phyloP scores from a whole-genome alignment of 2,797 vertebrate species.

The Chromobotia macracanthus region DNA sequence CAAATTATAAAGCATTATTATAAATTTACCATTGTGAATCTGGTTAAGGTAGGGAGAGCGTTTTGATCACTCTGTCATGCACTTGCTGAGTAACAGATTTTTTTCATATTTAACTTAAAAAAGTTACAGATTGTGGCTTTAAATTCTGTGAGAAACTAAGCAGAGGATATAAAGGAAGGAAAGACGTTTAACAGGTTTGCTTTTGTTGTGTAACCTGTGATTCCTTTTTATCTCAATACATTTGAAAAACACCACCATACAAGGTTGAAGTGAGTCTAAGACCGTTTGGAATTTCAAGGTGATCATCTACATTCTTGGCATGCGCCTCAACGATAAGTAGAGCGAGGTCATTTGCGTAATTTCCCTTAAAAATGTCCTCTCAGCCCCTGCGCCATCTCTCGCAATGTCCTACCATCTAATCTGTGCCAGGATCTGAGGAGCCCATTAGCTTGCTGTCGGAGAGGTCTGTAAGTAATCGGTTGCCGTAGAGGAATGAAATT shows the following conservation, averaged over 20 bases:
- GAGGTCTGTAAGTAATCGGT: constrained; percentile 83
- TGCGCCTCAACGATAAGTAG: constrained; percentile 41
- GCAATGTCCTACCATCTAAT: constrained; percentile 53
- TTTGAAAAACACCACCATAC: background rate
- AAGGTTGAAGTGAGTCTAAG: constrained; percentile 10
- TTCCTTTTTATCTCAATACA: background rate
- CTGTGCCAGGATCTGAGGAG: constrained; percentile 53
- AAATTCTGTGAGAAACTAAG: background rate
- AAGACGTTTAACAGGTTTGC: background rate
- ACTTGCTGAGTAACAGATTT: too few species aligned
- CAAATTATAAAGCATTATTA: too few species aligned
- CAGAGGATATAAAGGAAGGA: background rate
- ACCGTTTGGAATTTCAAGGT: constrained; percentile 23
- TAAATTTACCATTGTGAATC: too few species aligned
- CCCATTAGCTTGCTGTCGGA: constrained; percentile 80
- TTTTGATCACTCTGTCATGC: too few species aligned
- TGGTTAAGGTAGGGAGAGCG: too few species aligned
- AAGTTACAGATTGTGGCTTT: background rate
- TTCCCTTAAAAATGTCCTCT: constrained; percentile 49
- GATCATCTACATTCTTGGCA: constrained; percentile 35
- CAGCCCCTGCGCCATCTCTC: constrained; percentile 52
- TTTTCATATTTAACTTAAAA: too few species aligned
- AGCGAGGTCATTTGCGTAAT: constrained; percentile 57
- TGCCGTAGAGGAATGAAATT: constrained; percentile 80
- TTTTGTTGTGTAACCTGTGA: too few species aligned